Percentiles rank a stretch among this genome's conserved stretches.
Evolutionary conservation across 2,113 vertebrate genomes (phyloP).

Genomic region (Hemiprocne comata): DNA sequence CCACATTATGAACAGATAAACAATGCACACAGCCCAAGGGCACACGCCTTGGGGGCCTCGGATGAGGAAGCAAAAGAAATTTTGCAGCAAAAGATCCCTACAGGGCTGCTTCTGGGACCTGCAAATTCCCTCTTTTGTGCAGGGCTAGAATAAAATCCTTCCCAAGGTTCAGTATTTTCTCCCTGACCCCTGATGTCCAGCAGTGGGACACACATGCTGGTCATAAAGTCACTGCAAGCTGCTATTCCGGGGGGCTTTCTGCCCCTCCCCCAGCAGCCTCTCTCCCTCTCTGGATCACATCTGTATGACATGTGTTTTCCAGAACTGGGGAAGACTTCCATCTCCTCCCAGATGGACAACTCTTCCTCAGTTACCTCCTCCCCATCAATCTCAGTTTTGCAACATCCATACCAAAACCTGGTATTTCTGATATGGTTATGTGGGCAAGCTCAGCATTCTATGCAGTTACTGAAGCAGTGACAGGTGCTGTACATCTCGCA

Average conservation of each 20-base stretch:
- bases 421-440: background rate
- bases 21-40: rapidly evolving
- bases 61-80: background rate
- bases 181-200: rapidly evolving
- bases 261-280: background rate
- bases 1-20: rapidly evolving
- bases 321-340: background rate
- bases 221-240: background rate
- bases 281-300: background rate
- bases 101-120: background rate
- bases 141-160: background rate
- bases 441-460: background rate
- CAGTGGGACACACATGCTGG: background rate
- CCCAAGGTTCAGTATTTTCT: background rate
- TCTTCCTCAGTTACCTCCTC: background rate
- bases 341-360: background rate
- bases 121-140: background rate
- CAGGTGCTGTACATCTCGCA: background rate
- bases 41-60: rapidly evolving
- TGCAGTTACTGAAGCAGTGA: background rate
- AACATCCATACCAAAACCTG: background rate
- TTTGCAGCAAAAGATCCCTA: background rate
- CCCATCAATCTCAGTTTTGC: rapidly evolving
- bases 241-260: background rate
- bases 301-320: background rate